Percentiles rank a stretch among this genome's conserved stretches.
Conservation (phyloP, 2,113 vertebrate species). For the Megaptera novaeangliae region DNA sequence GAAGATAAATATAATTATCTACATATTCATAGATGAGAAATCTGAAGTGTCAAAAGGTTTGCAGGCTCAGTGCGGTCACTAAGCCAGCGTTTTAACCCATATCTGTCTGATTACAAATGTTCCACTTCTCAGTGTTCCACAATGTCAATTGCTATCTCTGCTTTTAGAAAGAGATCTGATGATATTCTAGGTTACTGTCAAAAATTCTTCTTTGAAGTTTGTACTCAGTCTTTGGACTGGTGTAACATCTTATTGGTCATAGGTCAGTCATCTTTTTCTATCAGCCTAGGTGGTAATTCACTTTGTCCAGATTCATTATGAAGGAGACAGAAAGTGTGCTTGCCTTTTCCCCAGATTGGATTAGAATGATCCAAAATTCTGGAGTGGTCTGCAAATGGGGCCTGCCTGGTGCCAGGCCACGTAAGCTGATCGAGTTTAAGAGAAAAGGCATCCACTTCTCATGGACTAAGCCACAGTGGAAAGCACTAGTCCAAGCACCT, state of each 20-base stretch:
- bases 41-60: not conserved
- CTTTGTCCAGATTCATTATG: not conserved
- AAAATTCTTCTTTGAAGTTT: not conserved
- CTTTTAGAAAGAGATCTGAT: not conserved
- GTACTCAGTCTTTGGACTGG: not conserved
- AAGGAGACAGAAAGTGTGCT: not conserved
- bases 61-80: not conserved
- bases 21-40: not conserved
- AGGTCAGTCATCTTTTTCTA: not conserved
- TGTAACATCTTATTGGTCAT: not conserved
- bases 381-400: not conserved
- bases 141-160: not conserved
- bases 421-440: not conserved
- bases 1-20: not conserved
- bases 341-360: not conserved
- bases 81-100: not conserved
- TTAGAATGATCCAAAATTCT: not conserved
- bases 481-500: not conserved
- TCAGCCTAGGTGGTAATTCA: not conserved
- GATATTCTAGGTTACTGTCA: not conserved
- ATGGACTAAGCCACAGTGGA: not conserved
- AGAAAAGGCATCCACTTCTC: not conserved
- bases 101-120: not conserved
- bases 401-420: not conserved
- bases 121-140: not conserved